Base-by-base conservation (phyloP, 2,113 vertebrate species). In the Polyodon spathula region DNA sequence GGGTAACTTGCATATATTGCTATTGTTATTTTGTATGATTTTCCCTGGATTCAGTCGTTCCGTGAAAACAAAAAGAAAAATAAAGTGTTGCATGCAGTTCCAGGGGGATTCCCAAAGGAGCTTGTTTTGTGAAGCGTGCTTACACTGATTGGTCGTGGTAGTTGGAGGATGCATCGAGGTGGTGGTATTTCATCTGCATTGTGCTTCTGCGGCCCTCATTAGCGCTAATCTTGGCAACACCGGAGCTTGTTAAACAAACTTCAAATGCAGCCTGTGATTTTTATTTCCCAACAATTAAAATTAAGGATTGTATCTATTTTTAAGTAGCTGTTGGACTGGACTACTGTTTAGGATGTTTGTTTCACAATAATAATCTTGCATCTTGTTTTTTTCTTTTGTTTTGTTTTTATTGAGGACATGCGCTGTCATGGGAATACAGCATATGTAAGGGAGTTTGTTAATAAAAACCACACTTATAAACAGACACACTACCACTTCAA, bases 151-250 rank as follows among this genome's bases (percentile, higher is more conserved):
- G 56, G 40, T 39, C 41, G 11, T n/a, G n/a, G n/a, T 43, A 42
- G 56, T 42, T 41, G 27, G 40, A 17, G 56, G 56, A 43, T 59
- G 43, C 42, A 37, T 58, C 40, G 46, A 48, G 15, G n/a, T 37
- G 27, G 17, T 48, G 62, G 64, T 64, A 48, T 59, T 71, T 80
- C 70, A 56, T 6, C 52, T 50, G 65, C 54, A 54, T 43, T 51
- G 61, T 57, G 63, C 68, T 56, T 66, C 56, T 50, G 66, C 1
- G 65, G 62, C 55, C 66, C 27, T 68, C 39, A 56, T 37, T 74
- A 59, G 66, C 63, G 16, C 60, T 56, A n/a, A n/a, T n/a, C n/a
- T n/a, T n/a, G n/a, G n/a, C n/a, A n/a, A 66, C 69, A 59, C 60
- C 69, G 3, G 6, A 48, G 58, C 42, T 59, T 42, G 42, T 59